Evolutionary conservation across 2,888 invertebrate species (phyloP).

Genomic region (Troides aeacus): DNA sequence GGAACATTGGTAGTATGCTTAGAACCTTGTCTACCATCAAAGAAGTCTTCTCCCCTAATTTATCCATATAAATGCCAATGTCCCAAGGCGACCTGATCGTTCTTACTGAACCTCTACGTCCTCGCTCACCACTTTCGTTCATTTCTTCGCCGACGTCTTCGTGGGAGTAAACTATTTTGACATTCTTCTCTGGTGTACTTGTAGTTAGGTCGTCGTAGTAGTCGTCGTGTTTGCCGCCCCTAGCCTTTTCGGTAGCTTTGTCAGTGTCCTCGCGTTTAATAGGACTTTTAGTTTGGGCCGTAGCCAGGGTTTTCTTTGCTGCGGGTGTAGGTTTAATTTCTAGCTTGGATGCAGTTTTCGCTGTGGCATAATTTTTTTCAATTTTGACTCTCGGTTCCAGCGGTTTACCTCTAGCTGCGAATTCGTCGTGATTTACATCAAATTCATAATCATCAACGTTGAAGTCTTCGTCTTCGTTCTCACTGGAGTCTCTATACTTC

Average conservation of each 20-base stretch:
- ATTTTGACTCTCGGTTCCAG: conserved; percentile 51
- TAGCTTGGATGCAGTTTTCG: conserved; percentile 14
- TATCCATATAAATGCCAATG: conserved; percentile 39
- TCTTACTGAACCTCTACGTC: conserved; percentile 40
- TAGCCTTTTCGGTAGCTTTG: conserved; percentile 17
- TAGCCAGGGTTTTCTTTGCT: conserved; percentile 35
- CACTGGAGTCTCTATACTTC: conserved; percentile 49
- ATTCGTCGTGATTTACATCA: conserved; percentile 68
- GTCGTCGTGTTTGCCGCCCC: conserved; percentile 15
- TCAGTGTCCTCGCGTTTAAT: conserved; percentile 25
- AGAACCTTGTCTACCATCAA: conserved; percentile 43
- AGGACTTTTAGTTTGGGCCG: conserved; percentile 42
- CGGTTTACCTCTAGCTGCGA: conserved; percentile 55
- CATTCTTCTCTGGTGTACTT: conserved; percentile 36
- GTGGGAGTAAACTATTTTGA: conserved; percentile 36
- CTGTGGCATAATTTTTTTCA: conserved; percentile 34
- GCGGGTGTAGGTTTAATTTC: conserved; percentile 30
- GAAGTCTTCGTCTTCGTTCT: conserved; percentile 70
- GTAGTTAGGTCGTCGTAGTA: conserved; percentile 55
- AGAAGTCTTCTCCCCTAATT: conserved; percentile 43
- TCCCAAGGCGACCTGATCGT: conserved; percentile 49
- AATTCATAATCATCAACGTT: conserved; percentile 68
- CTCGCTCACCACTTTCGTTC: conserved; percentile 48
- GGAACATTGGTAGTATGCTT: conserved; percentile 54
- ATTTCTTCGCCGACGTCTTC: conserved; percentile 47